Evolutionary conservation across 2,888 invertebrate species (phyloP).

Genomic region (Drosophila neonasuta): DNA sequence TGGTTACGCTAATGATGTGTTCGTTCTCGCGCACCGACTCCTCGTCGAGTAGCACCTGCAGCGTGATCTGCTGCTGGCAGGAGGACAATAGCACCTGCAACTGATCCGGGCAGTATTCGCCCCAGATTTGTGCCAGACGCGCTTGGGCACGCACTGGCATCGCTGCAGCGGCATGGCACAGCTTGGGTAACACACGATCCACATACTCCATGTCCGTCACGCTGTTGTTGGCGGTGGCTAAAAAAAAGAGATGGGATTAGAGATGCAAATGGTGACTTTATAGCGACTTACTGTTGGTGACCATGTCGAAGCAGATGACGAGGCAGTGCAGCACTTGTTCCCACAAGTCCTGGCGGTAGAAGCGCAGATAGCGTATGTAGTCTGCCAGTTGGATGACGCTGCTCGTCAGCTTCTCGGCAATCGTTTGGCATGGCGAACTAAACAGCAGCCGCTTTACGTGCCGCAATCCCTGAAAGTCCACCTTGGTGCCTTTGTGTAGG

Average conservation of each 20-base stretch:
- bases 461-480: constrained; percentile 85
- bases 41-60: constrained; percentile 90
- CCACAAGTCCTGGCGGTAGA: constrained; percentile 64
- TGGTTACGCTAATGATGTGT: constrained; percentile 91
- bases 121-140: constrained; percentile 91
- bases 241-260: neutral
- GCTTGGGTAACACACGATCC: constrained; percentile 90
- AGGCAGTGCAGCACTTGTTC: constrained; percentile 83
- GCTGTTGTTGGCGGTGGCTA: constrained; percentile 60
- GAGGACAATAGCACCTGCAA: constrained; percentile 88
- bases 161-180: constrained; percentile 89
- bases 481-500: constrained; percentile 69
- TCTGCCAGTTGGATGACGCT: constrained; percentile 71
- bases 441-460: constrained; percentile 83
- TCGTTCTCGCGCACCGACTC: constrained; percentile 93
- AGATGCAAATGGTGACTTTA: neutral
- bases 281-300: constrained; percentile 84
- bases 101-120: constrained; percentile 86
- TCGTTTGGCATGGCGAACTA: constrained; percentile 57
- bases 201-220: constrained; percentile 90
- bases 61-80: constrained; percentile 93
- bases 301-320: constrained; percentile 91
- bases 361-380: constrained; percentile 60
- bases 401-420: constrained; percentile 78
- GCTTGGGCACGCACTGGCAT: constrained; percentile 89